A percentile compares a stretch with the other conserved stretches of the same genome.
Conservation (phyloP, 1,140 invertebrate genomes). For the Himalopsyche phryganea region DNA sequence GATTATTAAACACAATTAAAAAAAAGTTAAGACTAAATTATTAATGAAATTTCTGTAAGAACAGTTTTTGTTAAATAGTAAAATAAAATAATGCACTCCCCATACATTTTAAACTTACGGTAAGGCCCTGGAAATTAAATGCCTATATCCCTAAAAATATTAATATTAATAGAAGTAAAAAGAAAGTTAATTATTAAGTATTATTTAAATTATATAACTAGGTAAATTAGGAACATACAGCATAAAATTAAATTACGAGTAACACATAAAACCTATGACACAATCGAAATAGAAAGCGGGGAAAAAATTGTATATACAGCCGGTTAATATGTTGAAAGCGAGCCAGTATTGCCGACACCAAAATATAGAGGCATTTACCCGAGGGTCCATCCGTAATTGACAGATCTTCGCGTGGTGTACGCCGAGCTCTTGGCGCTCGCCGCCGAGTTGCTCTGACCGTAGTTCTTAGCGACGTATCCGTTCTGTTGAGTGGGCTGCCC, state of each 20-base stretch:
- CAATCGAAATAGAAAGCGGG: background rate
- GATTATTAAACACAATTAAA: too few species aligned
- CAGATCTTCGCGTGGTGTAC: slow-evolving; percentile 42
- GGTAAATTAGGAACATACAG: slow-evolving; percentile 2
- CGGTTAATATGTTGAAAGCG: background rate
- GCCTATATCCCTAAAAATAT: too few species aligned
- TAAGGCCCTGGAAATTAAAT: too few species aligned
- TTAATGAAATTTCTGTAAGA: too few species aligned
- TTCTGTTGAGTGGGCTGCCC: slow-evolving; percentile 20
- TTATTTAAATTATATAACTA: too few species aligned
- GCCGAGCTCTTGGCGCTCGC: slow-evolving; percentile 30
- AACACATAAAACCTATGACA: too few species aligned
- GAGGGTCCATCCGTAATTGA: slow-evolving; percentile 46
- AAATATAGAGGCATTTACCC: slow-evolving; percentile 39
- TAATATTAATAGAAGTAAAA: too few species aligned
- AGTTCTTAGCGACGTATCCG: slow-evolving; percentile 42
- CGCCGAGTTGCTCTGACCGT: slow-evolving; percentile 38
- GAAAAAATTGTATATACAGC: background rate
- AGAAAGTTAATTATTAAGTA: too few species aligned
- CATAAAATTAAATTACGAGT: background rate
- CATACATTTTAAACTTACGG: too few species aligned
- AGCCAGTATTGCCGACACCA: slow-evolving; percentile 7
- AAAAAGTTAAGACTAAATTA: too few species aligned
- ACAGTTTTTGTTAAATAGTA: too few species aligned
- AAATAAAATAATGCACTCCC: too few species aligned